Evolutionary conservation across 2,113 vertebrate species (phyloP), one percentile per base, ranked within the genome.

Genomic region (Pseudorasbora parva): DNA sequence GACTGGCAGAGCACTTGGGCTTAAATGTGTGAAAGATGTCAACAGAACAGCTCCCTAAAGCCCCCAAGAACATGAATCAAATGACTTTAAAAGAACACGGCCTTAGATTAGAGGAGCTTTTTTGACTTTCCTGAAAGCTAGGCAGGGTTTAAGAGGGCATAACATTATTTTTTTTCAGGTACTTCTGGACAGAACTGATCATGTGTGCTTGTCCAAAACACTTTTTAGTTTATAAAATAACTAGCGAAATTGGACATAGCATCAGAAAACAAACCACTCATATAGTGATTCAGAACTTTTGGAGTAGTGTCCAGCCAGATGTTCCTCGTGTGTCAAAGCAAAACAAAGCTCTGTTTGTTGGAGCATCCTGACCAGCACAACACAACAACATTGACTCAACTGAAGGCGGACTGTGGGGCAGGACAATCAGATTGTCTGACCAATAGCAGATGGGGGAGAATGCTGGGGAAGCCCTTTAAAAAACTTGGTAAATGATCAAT

Each of bases 1-100:
- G 78, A 69, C 78, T 81, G 78, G 45, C 64, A 81, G 62, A 69
- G 56, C 62, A 81, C 45, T 80, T 80, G 45, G 78, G 47, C 78
- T 69, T 69, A 69, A 81, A 69, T 5, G 47, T 81, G 78, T 54
- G 78, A 81, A 81, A 51, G 64, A 81, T 81, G 62, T 81, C 64
- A 81, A 81, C 45, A 69, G 27, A 81, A 23, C 78, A 81, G 78
- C 78, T 81, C 49, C 47, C 60, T 41, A 81, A 54, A 69, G 30
- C 64, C 64, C 43, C 23, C 21, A 81, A 69, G 62, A 81, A 81
- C 78, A 81, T 23, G 64, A 56, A 81, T 81, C 64, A 81, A 81
- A 69, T 37, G 62, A 56, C 64, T 43, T 64, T 54, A 37, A 19
- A n/a, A 56, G 27, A 74, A 51, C 23, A 49, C 71, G 1, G 72